Evolutionary conservation across 2,113 vertebrate genomes (phyloP).

Genomic region (Rana temporaria): DNA sequence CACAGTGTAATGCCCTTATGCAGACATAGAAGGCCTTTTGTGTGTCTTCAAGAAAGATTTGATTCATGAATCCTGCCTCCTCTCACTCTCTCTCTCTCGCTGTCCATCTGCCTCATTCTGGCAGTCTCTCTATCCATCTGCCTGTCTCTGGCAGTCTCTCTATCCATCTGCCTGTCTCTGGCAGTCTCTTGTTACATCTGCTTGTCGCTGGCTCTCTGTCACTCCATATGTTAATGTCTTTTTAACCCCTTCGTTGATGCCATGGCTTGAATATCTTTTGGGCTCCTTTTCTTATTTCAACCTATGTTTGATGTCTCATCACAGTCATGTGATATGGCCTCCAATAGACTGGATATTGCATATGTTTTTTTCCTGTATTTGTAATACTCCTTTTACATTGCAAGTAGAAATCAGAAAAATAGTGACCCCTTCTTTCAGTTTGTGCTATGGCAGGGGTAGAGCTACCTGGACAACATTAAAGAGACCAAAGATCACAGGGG

Average conservation of each 20-base stretch:
- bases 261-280: background rate
- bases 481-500: too few species aligned
- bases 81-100: conserved; percentile 29
- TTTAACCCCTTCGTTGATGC: conserved; percentile 23
- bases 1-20: conserved; percentile 16
- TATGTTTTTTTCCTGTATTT: too few species aligned
- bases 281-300: conserved; percentile 5
- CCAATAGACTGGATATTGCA: too few species aligned
- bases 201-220: conserved; percentile 47
- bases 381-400: too few species aligned
- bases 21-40: conserved; percentile 44
- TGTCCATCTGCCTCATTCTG: conserved; percentile 50
- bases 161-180: conserved; percentile 56
- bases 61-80: conserved; percentile 53
- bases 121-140: conserved; percentile 56
- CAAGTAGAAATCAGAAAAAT: too few species aligned
- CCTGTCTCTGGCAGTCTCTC: conserved; percentile 52
- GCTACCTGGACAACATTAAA: too few species aligned
- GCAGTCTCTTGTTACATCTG: conserved; percentile 54
- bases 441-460: too few species aligned
- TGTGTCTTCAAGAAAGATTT: conserved; percentile 52
- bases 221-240: conserved; percentile 44
- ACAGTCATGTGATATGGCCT: too few species aligned
- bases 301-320: background rate
- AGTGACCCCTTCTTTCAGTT: too few species aligned